Base-by-base conservation (phyloP, 2,797 vertebrate genomes). In the Aphelocoma californica region DNA sequence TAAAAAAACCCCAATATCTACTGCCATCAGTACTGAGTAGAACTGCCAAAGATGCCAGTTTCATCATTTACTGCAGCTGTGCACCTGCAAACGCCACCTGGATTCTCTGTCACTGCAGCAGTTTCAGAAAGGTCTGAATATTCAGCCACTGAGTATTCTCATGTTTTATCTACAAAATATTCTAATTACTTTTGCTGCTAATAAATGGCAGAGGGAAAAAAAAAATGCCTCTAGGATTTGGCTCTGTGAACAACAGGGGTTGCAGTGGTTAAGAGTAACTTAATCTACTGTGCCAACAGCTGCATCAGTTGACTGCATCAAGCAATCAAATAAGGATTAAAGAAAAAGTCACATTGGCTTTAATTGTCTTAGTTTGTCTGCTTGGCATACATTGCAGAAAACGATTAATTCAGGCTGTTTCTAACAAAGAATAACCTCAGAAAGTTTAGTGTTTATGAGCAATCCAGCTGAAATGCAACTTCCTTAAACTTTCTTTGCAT, bases 301-400 rank as follows among this genome's bases (percentile, higher is more conserved):
- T 75, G 80, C 88, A 93, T 65, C 80, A 90, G 65, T 81, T 92
- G 80, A 87, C 70, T 96, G 48, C 88, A 81, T 95, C 97, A 96
- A 89, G 86, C 89, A 94, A 97, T 93, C 96, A 89, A 87, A 97
- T 95, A 95, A 44, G 95, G 89, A 97, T 97, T 97, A 97, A 73
- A 65, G 83, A 67, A 95, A 91, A 92, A 94, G 84, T 88, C 92
- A 81, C 62, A 90, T 32, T 77, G 51, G 66, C 92, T 96, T 97
- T 94, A 96, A 94, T 91, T 83, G 85, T 95, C 54, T 72, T 92
- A 83, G 81, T 95, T 79, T 91, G 64, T 64, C 88, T 95, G 85
- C 91, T 95, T 96, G 86, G 82, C 58, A 88, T 85, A 83, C 44
- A 42, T 32, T 90, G 84, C 34, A 90, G 86, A 84, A 96, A 92